These are phyloP conservation scores for Pseudolaguvia tuberculata DNA, from an alignment of 2,113 vertebrate species.

Conservation along the genomic window DNA sequence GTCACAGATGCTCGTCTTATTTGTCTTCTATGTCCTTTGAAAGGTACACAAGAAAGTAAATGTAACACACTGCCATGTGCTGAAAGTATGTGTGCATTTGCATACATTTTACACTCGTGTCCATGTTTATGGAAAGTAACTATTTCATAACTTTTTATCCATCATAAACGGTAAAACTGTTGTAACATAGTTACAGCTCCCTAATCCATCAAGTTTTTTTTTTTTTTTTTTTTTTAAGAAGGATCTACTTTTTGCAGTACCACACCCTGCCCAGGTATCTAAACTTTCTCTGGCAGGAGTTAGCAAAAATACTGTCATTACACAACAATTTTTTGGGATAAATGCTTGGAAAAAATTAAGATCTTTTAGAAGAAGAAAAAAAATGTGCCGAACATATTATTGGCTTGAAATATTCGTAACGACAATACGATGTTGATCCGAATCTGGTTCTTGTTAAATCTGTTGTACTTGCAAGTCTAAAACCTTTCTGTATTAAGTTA, in stretches of 20 bases:
- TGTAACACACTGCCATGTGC: constrained; percentile 51
- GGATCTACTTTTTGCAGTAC: background rate
- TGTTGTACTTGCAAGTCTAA: constrained; percentile 4
- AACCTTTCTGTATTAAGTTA: background rate
- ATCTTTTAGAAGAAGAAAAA: background rate
- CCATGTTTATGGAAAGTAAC: constrained; percentile 32
- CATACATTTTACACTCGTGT: background rate
- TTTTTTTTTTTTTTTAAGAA: background rate
- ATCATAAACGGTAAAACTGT: no score
- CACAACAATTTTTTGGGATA: background rate
- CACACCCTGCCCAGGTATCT: background rate
- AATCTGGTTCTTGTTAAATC: background rate
- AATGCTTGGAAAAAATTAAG: background rate
- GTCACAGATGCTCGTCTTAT: constrained; percentile 2
- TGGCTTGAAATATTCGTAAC: no score
- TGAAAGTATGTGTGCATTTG: constrained; percentile 29
- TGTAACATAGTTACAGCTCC: background rate
- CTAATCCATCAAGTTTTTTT: background rate
- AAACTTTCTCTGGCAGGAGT: background rate
- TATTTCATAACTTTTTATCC: no score
- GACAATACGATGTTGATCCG: background rate
- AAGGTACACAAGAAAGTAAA: constrained; percentile 39
- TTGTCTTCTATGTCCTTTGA: constrained; percentile 12
- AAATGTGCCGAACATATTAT: no score
- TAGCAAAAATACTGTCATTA: background rate